phyloP scores from a whole-genome alignment of 2,888 invertebrate genomes.

The Omphaloscelis lunosa region DNA sequence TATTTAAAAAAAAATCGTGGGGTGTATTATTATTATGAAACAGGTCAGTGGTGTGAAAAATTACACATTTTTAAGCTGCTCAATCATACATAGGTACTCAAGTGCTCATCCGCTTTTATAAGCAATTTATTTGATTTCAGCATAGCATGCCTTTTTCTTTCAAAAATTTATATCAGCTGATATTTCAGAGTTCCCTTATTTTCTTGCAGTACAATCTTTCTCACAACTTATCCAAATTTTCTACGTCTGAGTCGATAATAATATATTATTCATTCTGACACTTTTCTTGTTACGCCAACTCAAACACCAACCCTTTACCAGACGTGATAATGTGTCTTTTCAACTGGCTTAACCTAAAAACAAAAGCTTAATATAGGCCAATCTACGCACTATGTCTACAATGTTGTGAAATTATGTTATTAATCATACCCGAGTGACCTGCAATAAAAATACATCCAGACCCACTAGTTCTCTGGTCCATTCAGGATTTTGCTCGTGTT shows the following conservation, averaged over 20 bases:
- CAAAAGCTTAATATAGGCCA: neutral
- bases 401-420: neutral
- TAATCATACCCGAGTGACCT: constrained; percentile 15
- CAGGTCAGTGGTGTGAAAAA: constrained; percentile 3
- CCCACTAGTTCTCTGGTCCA: neutral
- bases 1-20: too few relatives aligned
- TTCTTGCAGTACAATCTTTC: neutral
- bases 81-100: too few relatives aligned
- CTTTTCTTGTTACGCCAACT: neutral
- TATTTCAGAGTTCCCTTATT: neutral
- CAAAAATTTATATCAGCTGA: neutral
- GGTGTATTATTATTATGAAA: too few relatives aligned
- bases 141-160: too few relatives aligned
- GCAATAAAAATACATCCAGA: constrained; percentile 28
- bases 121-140: neutral
- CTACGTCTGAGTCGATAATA: neutral
- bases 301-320: neutral
- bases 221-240: neutral
- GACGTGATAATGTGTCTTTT: too few relatives aligned
- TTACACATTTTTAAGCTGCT: neutral
- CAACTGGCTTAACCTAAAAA: too few relatives aligned
- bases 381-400: neutral
- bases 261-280: neutral
- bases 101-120: neutral
- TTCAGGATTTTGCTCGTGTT: neutral